Evolutionary conservation across 1,140 invertebrate genomes (phyloP), one percentile per base, ranked within the genome.

Genomic region (Tyrophagus putrescentiae): DNA sequence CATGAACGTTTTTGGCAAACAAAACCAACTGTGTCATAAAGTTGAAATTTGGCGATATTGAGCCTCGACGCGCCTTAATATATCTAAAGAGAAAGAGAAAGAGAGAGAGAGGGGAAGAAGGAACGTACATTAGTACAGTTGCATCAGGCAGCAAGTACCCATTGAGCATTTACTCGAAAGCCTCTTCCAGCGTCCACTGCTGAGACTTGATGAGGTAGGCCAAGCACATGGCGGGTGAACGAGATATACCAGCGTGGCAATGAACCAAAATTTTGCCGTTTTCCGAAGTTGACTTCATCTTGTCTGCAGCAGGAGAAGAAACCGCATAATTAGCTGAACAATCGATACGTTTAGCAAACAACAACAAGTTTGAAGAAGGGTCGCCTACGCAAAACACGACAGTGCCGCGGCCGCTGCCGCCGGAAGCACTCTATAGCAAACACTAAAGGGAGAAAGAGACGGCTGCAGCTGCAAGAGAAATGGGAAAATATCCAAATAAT

Each of bases 181-280:
- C 85, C 60, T 87, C 80, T 3, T 79, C 73, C 5, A 95, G 75
- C 2, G 79, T 77, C 78, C 92, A 80, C 44, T 78, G 73, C 39
- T 81, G 76, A 68, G 87, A 81, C 71, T 89, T 90, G 71, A 95
- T 84, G 3, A 95, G 75, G 71, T 92, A 93, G 0, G 85, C 90
- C 36, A 95, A 75, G 67, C 84, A 85, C 1, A 95, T 74, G 1
- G 83, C 79, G 1, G 89, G 85, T 0, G 87, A 91, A 50, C 90
- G 76, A 63, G 83, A 87, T 1, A 92, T 83, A 1, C 90, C 90
- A 1, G 90, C 89, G 0, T 91, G 82, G 68, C 90, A 94, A 72
- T 93, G 88, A 0, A 93, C 83, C 62, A 93, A 70, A 0, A 83
- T 81, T 61, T 78, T 77, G n/a, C 86, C 84, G 53, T 64, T 62